Evolutionary conservation across 2,888 invertebrate species (phyloP), one percentile per base, ranked within the genome.

Genomic region (Elaeidobius kamerunicus): DNA sequence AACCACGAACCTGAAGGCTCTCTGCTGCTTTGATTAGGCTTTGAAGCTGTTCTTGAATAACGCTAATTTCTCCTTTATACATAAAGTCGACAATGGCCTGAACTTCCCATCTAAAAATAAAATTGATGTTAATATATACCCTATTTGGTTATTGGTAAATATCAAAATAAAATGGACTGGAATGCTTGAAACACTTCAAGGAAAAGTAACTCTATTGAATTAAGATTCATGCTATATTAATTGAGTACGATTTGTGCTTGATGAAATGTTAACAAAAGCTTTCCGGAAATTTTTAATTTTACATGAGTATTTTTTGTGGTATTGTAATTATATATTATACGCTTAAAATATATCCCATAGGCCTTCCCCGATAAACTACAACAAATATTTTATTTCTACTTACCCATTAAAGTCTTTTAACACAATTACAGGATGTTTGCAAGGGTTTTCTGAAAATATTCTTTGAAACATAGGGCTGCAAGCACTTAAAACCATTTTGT

Each of bases 351-450:
- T n/a, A n/a, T n/a, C n/a, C n/a, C n/a, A n/a, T n/a, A n/a, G n/a
- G n/a, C n/a, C n/a, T n/a, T n/a, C n/a, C n/a, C 18, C 9, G 15
- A 2, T 12, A 3, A n/a, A 38, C 18, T 19, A 19, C 11, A 3
- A 19, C 6, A 3, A 34, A 5, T 34, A 16, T 16, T 9, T 12
- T 18, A 12, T 7, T 28, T 28, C n/a, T 19, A 28, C 40, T 44
- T 39, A 55, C 50, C 57, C 89, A 66, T 84, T 83, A 71, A 91
- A 89, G 76, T 93, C 92, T 72, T 92, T 92, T 57, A 94, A 76
- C 62, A 93, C 91, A 69, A 94, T 91, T 63, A 93, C 90, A 34
- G 93, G 93, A 72, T 94, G 93, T 73, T 92, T 91, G 80, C 92
- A 92, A 48, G 92, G 92, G 66, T 91, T 91, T 70, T 93, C 92